Percentiles rank a stretch among this genome's conserved stretches.
Conservation (phyloP, 2,888 invertebrate species). For the Acanthosepion esculentum region DNA sequence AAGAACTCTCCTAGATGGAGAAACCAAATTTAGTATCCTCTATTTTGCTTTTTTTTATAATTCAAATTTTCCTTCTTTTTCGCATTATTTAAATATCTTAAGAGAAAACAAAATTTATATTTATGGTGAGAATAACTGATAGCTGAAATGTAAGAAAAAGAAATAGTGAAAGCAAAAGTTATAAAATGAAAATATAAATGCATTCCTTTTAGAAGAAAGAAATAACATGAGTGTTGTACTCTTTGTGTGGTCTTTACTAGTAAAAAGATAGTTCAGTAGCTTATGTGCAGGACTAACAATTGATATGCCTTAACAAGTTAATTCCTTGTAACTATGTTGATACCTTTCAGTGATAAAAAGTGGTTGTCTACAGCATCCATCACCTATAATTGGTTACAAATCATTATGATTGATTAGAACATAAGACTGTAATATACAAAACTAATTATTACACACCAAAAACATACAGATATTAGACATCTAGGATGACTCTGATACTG, state of each 20-base stretch:
- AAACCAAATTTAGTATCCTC: neutral
- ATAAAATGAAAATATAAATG: neutral
- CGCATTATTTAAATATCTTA: neutral
- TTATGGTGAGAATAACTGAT: neutral
- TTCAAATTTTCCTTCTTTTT: neutral
- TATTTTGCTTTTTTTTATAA: neutral
- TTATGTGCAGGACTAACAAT: neutral
- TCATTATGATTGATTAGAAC: no score
- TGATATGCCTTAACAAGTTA: neutral
- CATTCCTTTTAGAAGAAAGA: neutral
- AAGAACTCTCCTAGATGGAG: neutral
- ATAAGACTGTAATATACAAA: no score
- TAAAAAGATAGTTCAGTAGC: neutral
- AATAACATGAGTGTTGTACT: neutral
- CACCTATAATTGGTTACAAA: no score
- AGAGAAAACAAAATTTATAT: constrained; percentile 8
- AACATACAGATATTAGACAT: no score
- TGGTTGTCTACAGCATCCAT: no score
- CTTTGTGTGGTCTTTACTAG: neutral
- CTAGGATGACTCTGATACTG: no score
- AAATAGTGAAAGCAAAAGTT: neutral
- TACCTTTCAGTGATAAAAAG: neutral
- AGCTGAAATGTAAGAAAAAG: constrained; percentile 33
- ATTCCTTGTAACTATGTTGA: neutral
- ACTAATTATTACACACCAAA: no score